Evolutionary conservation across 2,888 invertebrate genomes (phyloP).

Genomic region (Eristalis pertinax): DNA sequence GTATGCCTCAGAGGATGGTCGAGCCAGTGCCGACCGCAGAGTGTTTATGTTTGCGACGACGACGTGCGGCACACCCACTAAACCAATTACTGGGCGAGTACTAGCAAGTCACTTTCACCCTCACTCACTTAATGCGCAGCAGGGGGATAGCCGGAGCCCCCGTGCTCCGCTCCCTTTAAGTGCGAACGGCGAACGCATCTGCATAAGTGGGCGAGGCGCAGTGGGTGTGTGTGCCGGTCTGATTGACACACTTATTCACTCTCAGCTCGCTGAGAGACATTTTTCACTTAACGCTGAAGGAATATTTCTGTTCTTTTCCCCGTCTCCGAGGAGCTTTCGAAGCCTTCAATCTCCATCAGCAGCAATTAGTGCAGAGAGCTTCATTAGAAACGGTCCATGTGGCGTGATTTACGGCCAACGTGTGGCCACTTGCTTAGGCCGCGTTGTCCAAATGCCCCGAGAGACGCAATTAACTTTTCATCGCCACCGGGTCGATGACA

Average conservation of each 20-base stretch:
- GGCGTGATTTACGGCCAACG: constrained; percentile 22
- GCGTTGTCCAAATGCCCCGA: constrained; percentile 14
- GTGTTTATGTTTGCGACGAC: constrained; percentile 24
- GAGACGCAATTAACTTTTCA: background rate
- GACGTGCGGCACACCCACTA: constrained; percentile 58
- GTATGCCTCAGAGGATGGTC: constrained; percentile 40
- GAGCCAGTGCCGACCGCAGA: constrained; percentile 25
- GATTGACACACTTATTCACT: constrained; percentile 40
- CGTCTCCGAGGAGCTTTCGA: background rate
- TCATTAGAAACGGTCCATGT: background rate
- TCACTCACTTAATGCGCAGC: background rate
- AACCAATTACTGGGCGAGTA: constrained; percentile 54
- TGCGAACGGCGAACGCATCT: constrained; percentile 25
- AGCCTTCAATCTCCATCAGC: background rate
- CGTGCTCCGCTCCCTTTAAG: constrained; percentile 38
- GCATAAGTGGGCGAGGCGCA: constrained; percentile 27
- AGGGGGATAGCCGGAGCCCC: constrained; percentile 19
- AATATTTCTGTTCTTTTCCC: background rate
- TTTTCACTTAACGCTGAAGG: constrained; percentile 31
- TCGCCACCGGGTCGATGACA: background rate
- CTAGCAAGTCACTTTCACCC: constrained; percentile 31
- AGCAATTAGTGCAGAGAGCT: constrained; percentile 25
- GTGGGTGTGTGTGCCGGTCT: constrained; percentile 30
- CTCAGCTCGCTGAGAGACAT: constrained; percentile 9
- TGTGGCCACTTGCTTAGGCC: constrained; percentile 17